phyloP scores from a whole-genome alignment of 2,113 vertebrate genomes.

The Prionailurus bengalensis region DNA sequence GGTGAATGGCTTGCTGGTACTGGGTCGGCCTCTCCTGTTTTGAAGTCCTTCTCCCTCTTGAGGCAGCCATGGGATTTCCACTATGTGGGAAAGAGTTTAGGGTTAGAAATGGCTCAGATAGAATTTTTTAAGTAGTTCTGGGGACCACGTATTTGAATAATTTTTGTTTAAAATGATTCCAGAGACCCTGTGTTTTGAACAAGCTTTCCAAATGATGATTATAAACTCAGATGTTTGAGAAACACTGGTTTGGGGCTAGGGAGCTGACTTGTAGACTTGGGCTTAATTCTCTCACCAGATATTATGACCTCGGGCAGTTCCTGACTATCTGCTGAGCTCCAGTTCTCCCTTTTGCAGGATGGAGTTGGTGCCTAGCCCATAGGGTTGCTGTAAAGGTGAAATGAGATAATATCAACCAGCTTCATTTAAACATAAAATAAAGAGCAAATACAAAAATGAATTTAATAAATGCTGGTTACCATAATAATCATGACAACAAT shows the following conservation, averaged over 20 bases:
- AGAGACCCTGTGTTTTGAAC: not conserved
- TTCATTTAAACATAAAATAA: slow-evolving; percentile 44
- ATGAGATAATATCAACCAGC: not conserved
- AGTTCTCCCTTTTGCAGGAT: not conserved
- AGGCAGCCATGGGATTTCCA: not conserved
- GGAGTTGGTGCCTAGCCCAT: not conserved
- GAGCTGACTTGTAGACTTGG: not conserved
- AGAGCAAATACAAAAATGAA: not conserved
- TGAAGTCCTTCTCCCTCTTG: not conserved
- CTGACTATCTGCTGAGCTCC: not conserved
- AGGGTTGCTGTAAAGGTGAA: not conserved
- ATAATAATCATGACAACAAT: not conserved
- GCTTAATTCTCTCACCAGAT: not conserved
- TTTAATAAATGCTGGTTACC: not conserved
- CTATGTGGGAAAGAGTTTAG: not conserved
- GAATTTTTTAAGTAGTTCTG: not conserved
- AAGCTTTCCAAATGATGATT: not conserved
- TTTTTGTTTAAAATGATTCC: slow-evolving; percentile 21
- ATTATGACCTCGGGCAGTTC: not conserved
- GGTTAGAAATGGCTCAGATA: not conserved
- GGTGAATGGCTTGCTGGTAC: not conserved
- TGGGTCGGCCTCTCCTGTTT: not conserved
- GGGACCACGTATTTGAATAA: not conserved
- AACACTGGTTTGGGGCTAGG: not conserved
- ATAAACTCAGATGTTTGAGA: not conserved